Evolutionary conservation across 2,797 vertebrate genomes (phyloP), one percentile per base, ranked within the genome.

Genomic region (Lagodon rhomboides): DNA sequence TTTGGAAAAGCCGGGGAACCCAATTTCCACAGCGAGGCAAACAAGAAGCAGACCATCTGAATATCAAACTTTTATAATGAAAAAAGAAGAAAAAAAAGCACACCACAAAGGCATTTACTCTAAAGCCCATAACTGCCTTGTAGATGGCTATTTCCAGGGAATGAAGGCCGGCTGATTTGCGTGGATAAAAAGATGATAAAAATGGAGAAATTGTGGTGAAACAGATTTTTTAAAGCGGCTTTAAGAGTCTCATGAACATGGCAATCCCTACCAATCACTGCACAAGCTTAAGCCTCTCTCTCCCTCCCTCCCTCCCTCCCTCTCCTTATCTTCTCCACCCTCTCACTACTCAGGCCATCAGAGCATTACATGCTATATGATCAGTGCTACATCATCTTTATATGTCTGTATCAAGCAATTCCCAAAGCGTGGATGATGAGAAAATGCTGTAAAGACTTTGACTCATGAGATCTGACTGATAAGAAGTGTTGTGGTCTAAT

Each of bases 171-270:
- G 66, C 72, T 91, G 89, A 92, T 85, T 89, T 78, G 77, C 83
- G 55, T 53, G 79, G 86, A 91, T 92, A 83, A 87, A 84, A 87
- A 82, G 55, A 84, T 85, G 72, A 82, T 62, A 82, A 87, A 83
- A 85, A 88, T 54, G 2, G 65, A 69, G 66, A 89, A 87, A 88
- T 86, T 87, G 68, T 77, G 81, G 90, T 86, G 75, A 93, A 92
- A 87, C 66, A 58, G 84, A 87, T 89, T 92, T 94, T 82, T 85
- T 80, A 91, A 93, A 93, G 83, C 90, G 85, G 90, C 90, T 93
- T 94, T 91, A 84, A 85, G 84, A 87, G 82, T 89, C 78, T 91
- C 80, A 84, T 89, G 80, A 86, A 85, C 73, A 78, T 46, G 84
- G 67, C 80, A 93, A 92, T 92, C 85, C 84, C 67, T 67, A 85